Evolutionary conservation across 2,797 vertebrate species (phyloP).

Genomic region (Melanotaenia parkinsoni): DNA sequence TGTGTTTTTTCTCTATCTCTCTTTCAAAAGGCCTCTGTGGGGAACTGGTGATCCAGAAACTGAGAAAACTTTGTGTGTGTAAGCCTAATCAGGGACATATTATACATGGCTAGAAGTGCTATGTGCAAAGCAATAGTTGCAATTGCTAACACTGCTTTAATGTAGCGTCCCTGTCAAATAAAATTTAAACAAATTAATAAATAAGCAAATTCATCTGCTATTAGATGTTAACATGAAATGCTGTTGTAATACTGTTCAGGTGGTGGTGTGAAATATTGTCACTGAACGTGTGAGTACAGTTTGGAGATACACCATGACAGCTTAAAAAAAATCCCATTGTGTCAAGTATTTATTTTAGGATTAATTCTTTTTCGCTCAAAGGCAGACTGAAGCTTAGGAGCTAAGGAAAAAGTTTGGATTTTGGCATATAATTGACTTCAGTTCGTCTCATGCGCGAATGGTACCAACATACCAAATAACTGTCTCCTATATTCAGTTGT

Average conservation of each 20-base stretch:
- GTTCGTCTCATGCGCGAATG: background rate
- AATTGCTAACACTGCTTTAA: too few species aligned
- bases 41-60: conserved; percentile 63
- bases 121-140: too few species aligned
- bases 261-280: background rate
- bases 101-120: too few species aligned
- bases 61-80: conserved; percentile 34
- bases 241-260: background rate
- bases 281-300: background rate
- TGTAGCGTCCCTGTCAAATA: too few species aligned
- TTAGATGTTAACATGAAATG: background rate
- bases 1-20: background rate
- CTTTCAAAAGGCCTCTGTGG: conserved; percentile 33
- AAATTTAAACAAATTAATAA: too few species aligned
- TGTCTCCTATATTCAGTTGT: background rate
- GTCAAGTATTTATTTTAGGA: background rate
- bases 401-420: background rate
- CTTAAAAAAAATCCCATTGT: background rate
- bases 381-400: background rate
- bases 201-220: too few species aligned
- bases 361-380: background rate
- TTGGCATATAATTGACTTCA: background rate
- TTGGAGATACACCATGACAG: background rate
- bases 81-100: background rate
- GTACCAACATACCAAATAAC: background rate